These are phyloP conservation scores for Centroberyx gerrardi DNA, from an alignment of 2,797 vertebrate species.

Conservation along the genomic window DNA sequence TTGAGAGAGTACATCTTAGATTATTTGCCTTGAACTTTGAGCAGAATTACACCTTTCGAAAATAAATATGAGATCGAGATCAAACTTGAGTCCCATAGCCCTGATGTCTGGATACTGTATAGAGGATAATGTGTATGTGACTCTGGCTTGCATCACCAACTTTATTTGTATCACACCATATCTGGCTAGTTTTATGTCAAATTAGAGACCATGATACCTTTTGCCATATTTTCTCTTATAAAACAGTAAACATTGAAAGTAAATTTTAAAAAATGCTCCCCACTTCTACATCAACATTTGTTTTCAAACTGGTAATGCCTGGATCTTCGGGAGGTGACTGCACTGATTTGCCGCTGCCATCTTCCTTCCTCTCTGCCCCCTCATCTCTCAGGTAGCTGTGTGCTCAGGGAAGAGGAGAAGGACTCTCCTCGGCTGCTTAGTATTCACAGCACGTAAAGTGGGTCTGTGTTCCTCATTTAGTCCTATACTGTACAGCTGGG, in stretches of 20 bases:
- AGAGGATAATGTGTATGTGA: background rate
- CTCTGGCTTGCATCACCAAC: slow-evolving; percentile 6
- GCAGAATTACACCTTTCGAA: background rate
- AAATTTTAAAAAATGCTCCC: slow-evolving; percentile 38
- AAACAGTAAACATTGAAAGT: background rate
- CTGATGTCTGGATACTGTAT: background rate
- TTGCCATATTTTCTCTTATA: slow-evolving; percentile 45
- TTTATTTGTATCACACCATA: slow-evolving; percentile 16
- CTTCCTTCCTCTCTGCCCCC: slow-evolving; percentile 53
- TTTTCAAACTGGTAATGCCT: slow-evolving; percentile 50
- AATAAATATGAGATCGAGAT: background rate
- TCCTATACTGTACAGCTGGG: slow-evolving; percentile 89
- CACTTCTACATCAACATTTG: slow-evolving; percentile 35
- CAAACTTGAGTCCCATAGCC: background rate
- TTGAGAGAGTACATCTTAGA: too few species aligned
- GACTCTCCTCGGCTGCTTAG: slow-evolving; percentile 82
- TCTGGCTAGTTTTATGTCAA: slow-evolving; percentile 30
- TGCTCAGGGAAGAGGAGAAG: slow-evolving; percentile 70
- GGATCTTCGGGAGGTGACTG: slow-evolving; percentile 15
- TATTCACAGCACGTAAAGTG: slow-evolving; percentile 94
- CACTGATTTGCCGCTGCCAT: slow-evolving; percentile 64
- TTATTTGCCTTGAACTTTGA: slow-evolving; percentile 2
- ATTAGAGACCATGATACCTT: slow-evolving; percentile 34
- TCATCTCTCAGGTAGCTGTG: slow-evolving; percentile 68
- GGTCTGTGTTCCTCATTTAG: slow-evolving; percentile 92